Evolutionary conservation across 1,140 invertebrate genomes (phyloP), one percentile per base, ranked within the genome.

Genomic region (Caenorhabditis brenneri): DNA sequence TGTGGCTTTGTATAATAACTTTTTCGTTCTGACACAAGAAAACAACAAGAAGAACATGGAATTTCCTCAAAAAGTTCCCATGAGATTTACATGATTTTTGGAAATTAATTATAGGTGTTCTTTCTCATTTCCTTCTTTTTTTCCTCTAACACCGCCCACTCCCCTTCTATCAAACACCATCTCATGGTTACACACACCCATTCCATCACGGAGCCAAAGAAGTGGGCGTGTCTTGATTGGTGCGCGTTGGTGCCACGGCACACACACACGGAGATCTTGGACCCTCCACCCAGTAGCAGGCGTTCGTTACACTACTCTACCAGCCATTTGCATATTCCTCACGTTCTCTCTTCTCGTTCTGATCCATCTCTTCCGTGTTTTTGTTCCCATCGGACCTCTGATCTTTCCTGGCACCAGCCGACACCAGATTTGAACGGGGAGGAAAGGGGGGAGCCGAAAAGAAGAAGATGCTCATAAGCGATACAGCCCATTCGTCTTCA

Each of bases 321-420:
- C 60, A 74, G 65, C 65, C 65, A 74, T 74, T 74, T 74, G 65
- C 65, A 74, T 74, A 74, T 74, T 74, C 36, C 24, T 42, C 33
- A 10, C 15, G 31, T 10, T 36, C 19, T 36, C 19, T 29, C 29
- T 58, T 58, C 39, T 42, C 39, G 39, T 6, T 42, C 39, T 42
- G 5, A 6, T 42, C n/a, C n/a, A n/a, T n/a, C n/a, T n/a, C 12
- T 12, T 42, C 39, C 39, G 39, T 42, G 39, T 42, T 42, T 42
- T 42, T 42, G 39, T 42, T 36, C 19, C 33, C 58, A 36, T 65
- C 33, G 58, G 58, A 36, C 58, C 58, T 74, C 65, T 42, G 65
- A 74, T 74, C 65, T 74, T 74, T 74, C 65, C 65, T 74, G 65
- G 65, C 36, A 74, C 65, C 65, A 74, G 33, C 65, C 27, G 36